Evolutionary conservation across 2,797 vertebrate species (phyloP), one percentile per base, ranked within the genome.

Genomic region (Anas acuta): DNA sequence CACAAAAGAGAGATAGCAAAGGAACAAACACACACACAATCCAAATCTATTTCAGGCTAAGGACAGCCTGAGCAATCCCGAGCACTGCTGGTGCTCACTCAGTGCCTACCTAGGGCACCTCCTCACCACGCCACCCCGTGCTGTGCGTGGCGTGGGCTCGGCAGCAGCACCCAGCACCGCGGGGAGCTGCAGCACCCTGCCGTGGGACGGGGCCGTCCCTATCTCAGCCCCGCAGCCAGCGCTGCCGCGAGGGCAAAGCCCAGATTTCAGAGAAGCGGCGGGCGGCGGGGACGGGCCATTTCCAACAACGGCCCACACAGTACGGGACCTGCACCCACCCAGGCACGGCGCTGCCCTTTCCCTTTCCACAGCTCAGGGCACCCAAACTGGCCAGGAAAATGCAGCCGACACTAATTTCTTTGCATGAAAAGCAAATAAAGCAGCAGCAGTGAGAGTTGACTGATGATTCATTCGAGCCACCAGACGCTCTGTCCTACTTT

Each of bases 121-220:
- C 1, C 45, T n/a, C 33, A 6, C 5, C 0, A 47, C 10, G 30
- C 30, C 67, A 26, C 0, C 4, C 1, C 12, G 15, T 1, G 0
- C 1, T 3, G 75, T 26, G 0, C 0, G n/a, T n/a, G 49, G 39
- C 1, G 1, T 28, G 23, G 49, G 5, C 74, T n/a, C 35, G 5
- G 35, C 35, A 4, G 37, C 11, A 2, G 39, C 49, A 8, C 15
- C 35, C 12, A 11, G 37, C 26, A 22, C 25, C 17, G 1, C 15
- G 16, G 33, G 35, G 23, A 23, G 35, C 35, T 7, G 33, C 58
- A 37, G 58, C 56, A 7, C 25, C 23, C 58, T 37, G 58, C 58
- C 4, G 1, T 0, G 2, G 64, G 33, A 57, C 0, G 1, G 21
- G 19, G 20, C 35, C 2, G 0, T 53, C 76, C 56, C 35, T 81